Percentiles rank a stretch among this genome's conserved stretches.
phyloP scores from a whole-genome alignment of 2,888 invertebrate genomes.

The Acanthococcus lagerstroemiae region DNA sequence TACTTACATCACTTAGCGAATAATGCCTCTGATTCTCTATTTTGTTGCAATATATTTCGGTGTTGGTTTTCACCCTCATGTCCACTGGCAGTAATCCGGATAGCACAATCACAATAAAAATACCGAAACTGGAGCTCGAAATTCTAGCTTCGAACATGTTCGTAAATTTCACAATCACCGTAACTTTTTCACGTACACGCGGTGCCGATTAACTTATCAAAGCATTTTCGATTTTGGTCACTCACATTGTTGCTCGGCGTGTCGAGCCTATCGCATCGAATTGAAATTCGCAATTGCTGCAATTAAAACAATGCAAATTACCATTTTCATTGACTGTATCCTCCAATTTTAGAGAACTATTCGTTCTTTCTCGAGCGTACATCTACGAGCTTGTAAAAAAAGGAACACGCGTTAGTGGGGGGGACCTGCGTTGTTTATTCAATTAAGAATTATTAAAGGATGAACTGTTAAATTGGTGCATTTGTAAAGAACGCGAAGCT shows the following conservation, averaged over 20 bases:
- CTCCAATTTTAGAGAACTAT: neutral
- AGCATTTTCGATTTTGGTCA: too few relatives aligned
- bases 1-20: neutral
- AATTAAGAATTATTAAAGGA: conserved; percentile 25
- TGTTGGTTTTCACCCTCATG: conserved; percentile 12
- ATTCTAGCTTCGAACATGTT: too few relatives aligned
- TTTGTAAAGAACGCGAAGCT: conserved; percentile 4
- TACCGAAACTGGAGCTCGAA: neutral
- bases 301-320: neutral
- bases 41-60: neutral
- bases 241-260: too few relatives aligned
- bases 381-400: neutral
- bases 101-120: neutral
- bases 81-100: neutral
- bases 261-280: too few relatives aligned
- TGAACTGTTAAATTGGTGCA: conserved; percentile 20
- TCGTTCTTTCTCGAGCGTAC: neutral
- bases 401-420: neutral
- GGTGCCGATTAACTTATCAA: too few relatives aligned
- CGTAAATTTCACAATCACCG: too few relatives aligned
- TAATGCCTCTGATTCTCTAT: neutral
- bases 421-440: conserved; percentile 11
- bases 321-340: neutral
- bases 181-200: too few relatives aligned
- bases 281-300: neutral